A percentile compares a stretch with the other conserved stretches of the same genome.
These are phyloP conservation scores for Drosophila koepferae DNA, from an alignment of 2,888 invertebrate species.

Conservation along the genomic window DNA sequence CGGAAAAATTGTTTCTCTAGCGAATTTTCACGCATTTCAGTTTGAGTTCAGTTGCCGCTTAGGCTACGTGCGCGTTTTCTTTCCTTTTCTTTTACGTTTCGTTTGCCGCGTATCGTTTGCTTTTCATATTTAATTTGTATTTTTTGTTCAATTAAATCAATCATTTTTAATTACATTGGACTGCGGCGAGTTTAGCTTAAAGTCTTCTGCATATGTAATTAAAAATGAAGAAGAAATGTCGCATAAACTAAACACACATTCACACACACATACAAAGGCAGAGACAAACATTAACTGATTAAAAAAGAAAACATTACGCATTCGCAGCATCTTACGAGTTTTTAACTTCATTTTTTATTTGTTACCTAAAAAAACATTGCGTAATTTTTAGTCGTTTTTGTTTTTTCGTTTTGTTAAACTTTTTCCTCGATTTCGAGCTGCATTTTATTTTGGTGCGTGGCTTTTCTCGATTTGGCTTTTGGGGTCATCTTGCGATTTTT, in stretches of 20 bases:
- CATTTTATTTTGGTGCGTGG: conserved; percentile 53
- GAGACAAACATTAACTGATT: conserved; percentile 2
- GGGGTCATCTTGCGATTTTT: conserved; percentile 79
- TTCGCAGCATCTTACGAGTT: conserved; percentile 45
- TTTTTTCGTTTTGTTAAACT: conserved; percentile 10
- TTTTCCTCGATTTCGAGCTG: conserved; percentile 23
- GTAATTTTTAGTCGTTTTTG: conserved; percentile 50
- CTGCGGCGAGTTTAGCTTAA: neutral
- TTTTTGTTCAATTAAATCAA: neutral
- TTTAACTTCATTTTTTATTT: conserved; percentile 4
- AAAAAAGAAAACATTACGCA: conserved; percentile 44
- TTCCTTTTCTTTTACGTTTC: conserved; percentile 35
- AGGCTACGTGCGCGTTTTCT: conserved; percentile 55
- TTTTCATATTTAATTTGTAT: conserved; percentile 7
- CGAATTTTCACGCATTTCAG: conserved; percentile 75
- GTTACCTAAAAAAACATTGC: conserved; percentile 52
- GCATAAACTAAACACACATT: neutral
- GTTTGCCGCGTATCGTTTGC: conserved; percentile 41
- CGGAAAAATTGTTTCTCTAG: conserved; percentile 56
- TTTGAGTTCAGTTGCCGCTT: conserved; percentile 72
- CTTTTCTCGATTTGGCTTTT: conserved; percentile 55
- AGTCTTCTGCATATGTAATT: conserved; percentile 45
- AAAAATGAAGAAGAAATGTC: conserved; percentile 18
- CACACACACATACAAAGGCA: too few species aligned
- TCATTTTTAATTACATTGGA: conserved; percentile 6